These are phyloP conservation scores for Diabrotica balteata DNA, from an alignment of 2,888 invertebrate species.

Conservation along the genomic window DNA sequence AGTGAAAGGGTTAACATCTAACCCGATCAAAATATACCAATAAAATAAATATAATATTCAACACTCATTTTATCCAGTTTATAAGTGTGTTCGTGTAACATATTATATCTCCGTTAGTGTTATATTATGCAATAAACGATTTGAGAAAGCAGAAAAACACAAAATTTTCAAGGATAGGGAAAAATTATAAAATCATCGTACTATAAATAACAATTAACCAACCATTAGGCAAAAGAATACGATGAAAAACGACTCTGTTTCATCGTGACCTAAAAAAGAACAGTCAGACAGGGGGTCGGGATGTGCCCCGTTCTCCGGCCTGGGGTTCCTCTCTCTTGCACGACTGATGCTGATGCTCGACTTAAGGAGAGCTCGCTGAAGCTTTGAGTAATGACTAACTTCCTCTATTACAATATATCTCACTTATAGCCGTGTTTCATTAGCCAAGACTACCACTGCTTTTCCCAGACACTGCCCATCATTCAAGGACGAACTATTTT, in stretches of 20 bases:
- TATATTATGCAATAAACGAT: too few relatives aligned
- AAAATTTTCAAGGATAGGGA: background rate
- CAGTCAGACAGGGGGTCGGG: slow-evolving; percentile 27
- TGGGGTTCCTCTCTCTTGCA: slow-evolving; percentile 22
- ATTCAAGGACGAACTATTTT: slow-evolving; percentile 30
- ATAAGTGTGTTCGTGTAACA: too few relatives aligned
- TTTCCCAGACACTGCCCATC: slow-evolving; percentile 47
- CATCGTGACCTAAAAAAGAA: slow-evolving; percentile 30
- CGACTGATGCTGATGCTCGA: slow-evolving; percentile 53
- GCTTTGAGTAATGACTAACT: slow-evolving; percentile 57
- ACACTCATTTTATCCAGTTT: too few relatives aligned
- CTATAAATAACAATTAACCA: slow-evolving; percentile 20
- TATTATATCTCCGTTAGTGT: too few relatives aligned
- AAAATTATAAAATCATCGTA: background rate
- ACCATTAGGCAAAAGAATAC: slow-evolving; percentile 13
- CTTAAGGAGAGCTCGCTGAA: slow-evolving; percentile 45
- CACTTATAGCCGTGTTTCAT: slow-evolving; percentile 58
- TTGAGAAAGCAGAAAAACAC: too few relatives aligned
- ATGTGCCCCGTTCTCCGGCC: background rate
- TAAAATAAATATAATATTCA: too few relatives aligned
- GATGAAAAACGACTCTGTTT: slow-evolving; percentile 30
- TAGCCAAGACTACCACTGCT: slow-evolving; percentile 48
- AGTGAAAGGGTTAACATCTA: too few relatives aligned
- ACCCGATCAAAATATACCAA: too few relatives aligned
- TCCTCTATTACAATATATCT: slow-evolving; percentile 58